Conservation (phyloP, 2,797 vertebrate species). For the Pseudopleuronectes americanus region DNA sequence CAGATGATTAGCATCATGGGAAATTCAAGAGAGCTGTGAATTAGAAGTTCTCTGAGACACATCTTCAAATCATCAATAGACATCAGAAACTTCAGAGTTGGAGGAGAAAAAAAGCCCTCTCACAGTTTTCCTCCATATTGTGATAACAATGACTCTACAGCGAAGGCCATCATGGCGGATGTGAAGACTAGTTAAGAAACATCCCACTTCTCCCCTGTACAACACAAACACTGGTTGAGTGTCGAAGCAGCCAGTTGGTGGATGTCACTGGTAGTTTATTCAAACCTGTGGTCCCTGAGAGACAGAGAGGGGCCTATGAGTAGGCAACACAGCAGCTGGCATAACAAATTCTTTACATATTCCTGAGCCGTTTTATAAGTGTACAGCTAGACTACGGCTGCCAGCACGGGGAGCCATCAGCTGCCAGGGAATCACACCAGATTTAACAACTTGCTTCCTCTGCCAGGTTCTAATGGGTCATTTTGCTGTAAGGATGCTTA, state of each 20-base stretch:
- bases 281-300: slow-evolving; percentile 63
- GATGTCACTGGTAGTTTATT: slow-evolving; percentile 66
- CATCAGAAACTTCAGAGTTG: background rate
- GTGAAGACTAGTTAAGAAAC: slow-evolving; percentile 33
- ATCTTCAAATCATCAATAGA: background rate
- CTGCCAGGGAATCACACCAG: slow-evolving; percentile 39
- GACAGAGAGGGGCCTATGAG: slow-evolving; percentile 64
- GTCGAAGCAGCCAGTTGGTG: slow-evolving; percentile 54
- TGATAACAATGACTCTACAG: background rate
- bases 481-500: slow-evolving; percentile 13
- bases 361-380: slow-evolving; percentile 61
- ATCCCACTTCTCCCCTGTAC: slow-evolving; percentile 7
- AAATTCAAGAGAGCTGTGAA: slow-evolving; percentile 18
- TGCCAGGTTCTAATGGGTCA: slow-evolving; percentile 3
- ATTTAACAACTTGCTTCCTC: slow-evolving; percentile 23
- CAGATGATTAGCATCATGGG: slow-evolving; percentile 16
- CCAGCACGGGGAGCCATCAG: slow-evolving; percentile 39
- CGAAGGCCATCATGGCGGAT: slow-evolving; percentile 2
- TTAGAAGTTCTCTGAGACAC: no score
- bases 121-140: background rate
- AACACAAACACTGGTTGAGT: slow-evolving; percentile 17
- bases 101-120: background rate
- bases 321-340: slow-evolving; percentile 72
- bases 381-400: slow-evolving; percentile 31
- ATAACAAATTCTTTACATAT: slow-evolving; percentile 78